A percentile compares a stretch with the other conserved stretches of the same genome.
Evolutionary conservation across 1,140 invertebrate genomes (phyloP).

Genomic region (Aradophagus sp.): DNA sequence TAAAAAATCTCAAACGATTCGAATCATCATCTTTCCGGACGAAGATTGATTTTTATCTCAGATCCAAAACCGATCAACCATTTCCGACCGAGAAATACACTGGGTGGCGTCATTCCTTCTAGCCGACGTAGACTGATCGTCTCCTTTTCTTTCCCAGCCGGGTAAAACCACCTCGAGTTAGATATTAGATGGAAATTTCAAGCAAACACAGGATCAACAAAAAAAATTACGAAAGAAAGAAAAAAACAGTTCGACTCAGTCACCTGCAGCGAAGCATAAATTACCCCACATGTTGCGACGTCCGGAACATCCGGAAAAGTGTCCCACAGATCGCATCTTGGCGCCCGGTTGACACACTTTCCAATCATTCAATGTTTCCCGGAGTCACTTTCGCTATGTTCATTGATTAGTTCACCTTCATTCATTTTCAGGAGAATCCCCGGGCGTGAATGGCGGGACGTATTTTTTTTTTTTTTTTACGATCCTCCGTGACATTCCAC

Average conservation of each 20-base stretch:
- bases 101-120: conserved; percentile 29
- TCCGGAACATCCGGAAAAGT: conserved; percentile 4
- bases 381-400: conserved; percentile 26
- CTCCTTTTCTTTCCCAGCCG: conserved; percentile 4
- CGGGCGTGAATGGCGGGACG: conserved; percentile 13
- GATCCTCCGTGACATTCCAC: conserved; percentile 8
- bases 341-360: conserved; percentile 8
- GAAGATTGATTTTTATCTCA: conserved; percentile 28
- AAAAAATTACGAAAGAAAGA: too few relatives aligned
- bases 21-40: conserved; percentile 4
- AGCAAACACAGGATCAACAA: too few relatives aligned
- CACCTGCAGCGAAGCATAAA: too few relatives aligned
- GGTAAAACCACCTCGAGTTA: too few relatives aligned
- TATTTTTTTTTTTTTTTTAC: conserved; percentile 14
- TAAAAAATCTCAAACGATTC: conserved; percentile 4
- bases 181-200: too few relatives aligned
- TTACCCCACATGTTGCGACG: too few relatives aligned
- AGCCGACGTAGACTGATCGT: conserved; percentile 33
- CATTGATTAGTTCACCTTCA: conserved; percentile 31
- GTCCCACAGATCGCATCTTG: neutral
- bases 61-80: conserved; percentile 15
- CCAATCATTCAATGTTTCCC: conserved; percentile 25
- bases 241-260: too few relatives aligned
- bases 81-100: conserved; percentile 5
- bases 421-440: conserved; percentile 19